A percentile compares a stretch with the other conserved stretches of the same genome.
phyloP scores from a whole-genome alignment of 2,797 vertebrate genomes.

The Danio jaintianensis region DNA sequence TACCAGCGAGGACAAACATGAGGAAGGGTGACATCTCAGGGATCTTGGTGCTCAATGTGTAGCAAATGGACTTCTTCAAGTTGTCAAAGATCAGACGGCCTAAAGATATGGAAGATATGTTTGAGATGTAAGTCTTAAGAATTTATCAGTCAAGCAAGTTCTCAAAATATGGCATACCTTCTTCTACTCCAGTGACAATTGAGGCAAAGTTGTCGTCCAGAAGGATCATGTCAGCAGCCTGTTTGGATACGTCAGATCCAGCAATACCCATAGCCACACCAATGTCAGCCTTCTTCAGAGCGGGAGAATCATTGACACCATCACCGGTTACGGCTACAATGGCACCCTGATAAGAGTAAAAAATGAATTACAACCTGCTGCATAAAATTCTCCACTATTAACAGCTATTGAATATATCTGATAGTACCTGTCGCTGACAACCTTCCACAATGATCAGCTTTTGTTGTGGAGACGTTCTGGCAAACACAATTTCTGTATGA shows the following conservation, averaged over 20 bases:
- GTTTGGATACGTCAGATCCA: constrained; percentile 94
- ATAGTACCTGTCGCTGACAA: constrained; percentile 90
- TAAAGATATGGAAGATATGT: constrained; percentile 58
- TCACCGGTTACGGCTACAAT: constrained; percentile 97
- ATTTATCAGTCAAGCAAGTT: neutral
- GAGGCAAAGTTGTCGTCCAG: constrained; percentile 96
- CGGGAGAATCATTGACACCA: constrained; percentile 95
- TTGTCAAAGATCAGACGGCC: constrained; percentile 98
- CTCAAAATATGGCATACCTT: constrained; percentile 76
- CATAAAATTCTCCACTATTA: neutral
- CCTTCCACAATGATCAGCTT: constrained; percentile 96
- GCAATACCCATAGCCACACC: constrained; percentile 96
- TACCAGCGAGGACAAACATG: constrained; percentile 93
- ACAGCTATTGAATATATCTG: neutral
- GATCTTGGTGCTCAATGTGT: constrained; percentile 98
- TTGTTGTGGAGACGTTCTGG: constrained; percentile 94
- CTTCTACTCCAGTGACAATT: constrained; percentile 95
- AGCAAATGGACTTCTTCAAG: constrained; percentile 98
- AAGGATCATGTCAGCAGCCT: constrained; percentile 97
- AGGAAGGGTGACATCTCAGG: constrained; percentile 98
- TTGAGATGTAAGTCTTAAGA: neutral
- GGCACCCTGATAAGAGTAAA: constrained; percentile 80
- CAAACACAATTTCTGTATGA: constrained; percentile 96
- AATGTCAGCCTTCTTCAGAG: constrained; percentile 94
- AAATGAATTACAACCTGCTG: neutral